Evolutionary conservation across 1,140 invertebrate species (phyloP), one percentile per base, ranked within the genome.

Genomic region (Nephotettix cincticeps): DNA sequence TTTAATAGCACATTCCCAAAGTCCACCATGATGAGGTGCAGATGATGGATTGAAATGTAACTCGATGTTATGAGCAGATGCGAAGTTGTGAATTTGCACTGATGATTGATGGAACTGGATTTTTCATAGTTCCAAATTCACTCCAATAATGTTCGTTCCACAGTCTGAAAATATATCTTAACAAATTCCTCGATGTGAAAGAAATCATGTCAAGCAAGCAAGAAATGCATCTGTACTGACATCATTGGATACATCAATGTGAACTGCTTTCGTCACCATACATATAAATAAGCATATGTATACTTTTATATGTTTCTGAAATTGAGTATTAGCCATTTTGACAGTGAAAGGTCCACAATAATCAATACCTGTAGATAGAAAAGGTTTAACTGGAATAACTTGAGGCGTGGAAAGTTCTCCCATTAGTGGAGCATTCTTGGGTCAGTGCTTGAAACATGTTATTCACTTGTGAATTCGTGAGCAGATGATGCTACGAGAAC

Each of bases 1-100:
- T 11, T 70, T 64, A 23, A 70, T 64, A 0, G 69, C 69, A 0
- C 51, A 14, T 27, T 70, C 69, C 23, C 58, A 47, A 23, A 65
- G 21, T 0, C 69, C 69, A 0, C 69, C 58, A 19, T 63, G 58
- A 11, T 70, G 58, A 1, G 58, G 58, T 0, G 36, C 28, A 0
- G 2, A 21, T 0, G 69, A 56, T 1, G 58, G 47, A n/a, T 54
- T 54, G 47, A 54, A 54, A 54, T 54, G 19, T 6, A 54, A 54
- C 6, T 54, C 23, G 23, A 54, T 40, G 17, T 40, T 17, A 9
- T 40, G 6, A 40, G 36, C 6, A 17, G 36, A 9, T 6, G 36
- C n/a, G n/a, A n/a, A n/a, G n/a, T n/a, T n/a, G n/a, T n/a, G n/a
- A n/a, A n/a, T n/a, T n/a, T n/a, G n/a, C n/a, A n/a, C n/a, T n/a